Evolutionary conservation across 2,888 invertebrate genomes (phyloP).

Genomic region (Proisotoma minuta): DNA sequence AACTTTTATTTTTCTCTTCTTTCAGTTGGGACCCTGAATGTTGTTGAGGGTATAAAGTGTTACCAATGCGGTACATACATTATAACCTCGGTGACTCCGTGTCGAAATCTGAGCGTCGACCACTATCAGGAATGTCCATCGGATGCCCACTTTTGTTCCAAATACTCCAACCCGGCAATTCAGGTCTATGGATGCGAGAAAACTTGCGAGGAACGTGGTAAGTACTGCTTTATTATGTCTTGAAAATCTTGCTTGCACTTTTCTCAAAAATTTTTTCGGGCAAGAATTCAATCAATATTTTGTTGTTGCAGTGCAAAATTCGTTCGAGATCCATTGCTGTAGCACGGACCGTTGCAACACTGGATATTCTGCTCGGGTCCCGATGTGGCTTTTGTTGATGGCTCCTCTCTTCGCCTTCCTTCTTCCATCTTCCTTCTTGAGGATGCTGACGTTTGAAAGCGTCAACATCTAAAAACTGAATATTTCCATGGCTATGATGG

Average conservation of each 20-base stretch:
- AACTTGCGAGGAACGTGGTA: slow-evolving; percentile 45
- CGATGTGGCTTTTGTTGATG: neutral
- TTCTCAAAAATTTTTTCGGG: too few relatives aligned
- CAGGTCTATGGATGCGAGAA: slow-evolving; percentile 45
- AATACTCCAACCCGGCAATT: slow-evolving; percentile 45
- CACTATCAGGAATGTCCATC: slow-evolving; percentile 39
- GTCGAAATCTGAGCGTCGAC: slow-evolving; percentile 39
- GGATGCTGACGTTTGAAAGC: too few relatives aligned
- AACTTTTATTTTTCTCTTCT: too few relatives aligned
- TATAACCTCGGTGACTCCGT: slow-evolving; percentile 44
- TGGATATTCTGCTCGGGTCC: neutral
- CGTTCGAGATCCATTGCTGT: slow-evolving; percentile 44
- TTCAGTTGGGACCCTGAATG: slow-evolving; percentile 37
- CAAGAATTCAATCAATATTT: too few relatives aligned
- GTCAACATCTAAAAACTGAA: too few relatives aligned
- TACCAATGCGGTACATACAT: slow-evolving; percentile 45
- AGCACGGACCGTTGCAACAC: slow-evolving; percentile 40
- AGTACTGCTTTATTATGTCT: slow-evolving; percentile 14
- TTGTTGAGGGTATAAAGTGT: slow-evolving; percentile 41
- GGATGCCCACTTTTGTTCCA: slow-evolving; percentile 40
- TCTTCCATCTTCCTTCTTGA: too few relatives aligned
- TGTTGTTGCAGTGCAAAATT: slow-evolving; percentile 35
- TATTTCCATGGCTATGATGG: too few relatives aligned
- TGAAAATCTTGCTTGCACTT: too few relatives aligned
- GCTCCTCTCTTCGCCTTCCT: too few relatives aligned